Percentiles rank a stretch among this genome's conserved stretches.
Conservation (phyloP, 2,797 vertebrate species). For the Schizothorax lantsangensis region DNA sequence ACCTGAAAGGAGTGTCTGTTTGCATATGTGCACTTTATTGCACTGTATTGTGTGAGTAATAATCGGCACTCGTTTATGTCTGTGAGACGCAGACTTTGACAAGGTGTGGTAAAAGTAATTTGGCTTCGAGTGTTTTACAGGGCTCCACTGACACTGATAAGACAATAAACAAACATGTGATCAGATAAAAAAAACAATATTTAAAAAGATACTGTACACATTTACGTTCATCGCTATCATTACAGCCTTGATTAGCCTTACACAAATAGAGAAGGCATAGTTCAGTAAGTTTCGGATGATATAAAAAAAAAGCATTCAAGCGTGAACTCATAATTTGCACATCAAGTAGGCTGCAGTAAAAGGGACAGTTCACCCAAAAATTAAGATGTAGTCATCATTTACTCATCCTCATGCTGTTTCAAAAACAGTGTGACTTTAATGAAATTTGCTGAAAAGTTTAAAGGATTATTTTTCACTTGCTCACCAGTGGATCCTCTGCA, state of each 20-base stretch:
- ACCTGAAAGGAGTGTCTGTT: conserved; percentile 39
- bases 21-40: not conserved
- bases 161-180: conserved; percentile 7
- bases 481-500: not conserved
- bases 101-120: conserved; percentile 24
- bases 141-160: not conserved
- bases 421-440: not conserved
- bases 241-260: not conserved
- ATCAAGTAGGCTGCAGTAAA: not conserved
- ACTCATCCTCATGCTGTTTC: not conserved
- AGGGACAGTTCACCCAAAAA: not conserved
- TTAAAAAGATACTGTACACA: not conserved
- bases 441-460: not conserved
- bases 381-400: not conserved
- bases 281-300: not conserved
- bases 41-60: not conserved
- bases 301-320: not conserved
- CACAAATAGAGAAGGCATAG: not conserved
- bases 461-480: not conserved
- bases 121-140: not conserved
- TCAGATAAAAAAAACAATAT: not conserved
- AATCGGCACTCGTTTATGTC: not conserved
- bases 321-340: not conserved
- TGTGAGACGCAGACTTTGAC: conserved; percentile 28
- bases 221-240: not conserved